Evolutionary conservation across 2,797 vertebrate genomes (phyloP), one percentile per base, ranked within the genome.

Genomic region (Cryptoprocta ferox): DNA sequence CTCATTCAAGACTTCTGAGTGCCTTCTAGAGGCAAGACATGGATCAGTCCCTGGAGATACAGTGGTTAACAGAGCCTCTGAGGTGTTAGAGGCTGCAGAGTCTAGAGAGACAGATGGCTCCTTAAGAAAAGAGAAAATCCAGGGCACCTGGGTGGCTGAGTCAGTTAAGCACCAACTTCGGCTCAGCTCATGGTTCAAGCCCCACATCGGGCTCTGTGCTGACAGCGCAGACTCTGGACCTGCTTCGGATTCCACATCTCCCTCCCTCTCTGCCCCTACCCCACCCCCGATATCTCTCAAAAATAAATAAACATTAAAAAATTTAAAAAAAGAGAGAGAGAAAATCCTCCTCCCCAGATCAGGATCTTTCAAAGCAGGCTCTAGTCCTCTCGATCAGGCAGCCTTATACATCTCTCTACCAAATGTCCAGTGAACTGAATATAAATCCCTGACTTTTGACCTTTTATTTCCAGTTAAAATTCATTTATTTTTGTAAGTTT

Each of bases 401-500:
- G 61, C 90, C 42, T 94, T 61, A 66, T 8, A 85, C 50, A 42
- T 37, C 24, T 35, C 13, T 68, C 30, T 11, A 28, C 12, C 14
- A 59, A 94, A 59, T 42, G 26, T 88, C 70, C 70, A 76, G 24
- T 12, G 42, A 68, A 16, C 53, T 97, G 89, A 84, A 94, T 94
- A 61, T 79, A 93, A 87, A 87, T 59, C 59, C 82, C 82, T 87
- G 59, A 56, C n/a, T 80, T 87, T 83, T 92, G 70, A 70, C 71
- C 90, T 97, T 90, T 30, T 35, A 53, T 91, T 79, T 65, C 45
- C 61, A 89, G 71, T 79, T 39, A 87, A 91, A 96, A 87, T 91
- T 48, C 5, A 71, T 37, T 96, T 48, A 73, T 85, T 95, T 95
- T 84, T 80, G 3, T 94, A 81, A 81, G 61, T 93, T 95, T 96